Base-by-base conservation (phyloP, 2,113 vertebrate species). In the Gymnorhina tibicen region DNA sequence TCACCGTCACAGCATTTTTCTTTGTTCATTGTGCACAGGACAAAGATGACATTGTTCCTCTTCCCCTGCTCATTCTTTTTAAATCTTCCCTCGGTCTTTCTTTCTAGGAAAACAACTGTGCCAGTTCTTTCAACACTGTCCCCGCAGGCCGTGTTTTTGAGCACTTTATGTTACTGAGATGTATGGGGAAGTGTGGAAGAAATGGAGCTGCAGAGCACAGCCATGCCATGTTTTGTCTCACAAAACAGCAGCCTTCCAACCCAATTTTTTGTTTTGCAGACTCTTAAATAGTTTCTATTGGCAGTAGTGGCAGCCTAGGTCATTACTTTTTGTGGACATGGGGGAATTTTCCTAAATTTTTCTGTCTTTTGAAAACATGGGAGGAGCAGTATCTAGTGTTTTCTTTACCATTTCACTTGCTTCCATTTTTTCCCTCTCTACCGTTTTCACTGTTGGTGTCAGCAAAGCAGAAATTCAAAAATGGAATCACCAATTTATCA, bases 1-100 rank as follows among this genome's bases (percentile, higher is more conserved):
- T 95, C 75, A 50, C 49, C 73, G 59, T 62, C 68, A 76, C 75
- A 74, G 55, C 50, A 11, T 74, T 93, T 80, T 37, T 5, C 87
- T 91, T 93, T 93, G 95, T 95, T 74, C 58, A 78, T 70, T 96
- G 76, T 93, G 55, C 39, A 32, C 18, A 55, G 39, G 42, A 96
- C 94, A 97, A 95, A 92, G 79, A 63, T 1, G 0, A 27, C 2
- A 0, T 84, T 96, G 79, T 95, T 90, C 37, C n/a, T 41, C 32
- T 62, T 30, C 27, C 18, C 12, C 11, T 11, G 6, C 28, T 79
- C 16, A 41, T 92, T 92, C 55, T 81, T 81, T 86, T 84, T 44
- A 39, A 92, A 74, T 46, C 22, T 91, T 77, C 19, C 16, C 33
- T 74, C 63, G 41, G 55, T 67, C 83, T 81, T 76, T 59, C 85